Base-by-base conservation (phyloP, 2,888 invertebrate species). In the Plutella xylostella region DNA sequence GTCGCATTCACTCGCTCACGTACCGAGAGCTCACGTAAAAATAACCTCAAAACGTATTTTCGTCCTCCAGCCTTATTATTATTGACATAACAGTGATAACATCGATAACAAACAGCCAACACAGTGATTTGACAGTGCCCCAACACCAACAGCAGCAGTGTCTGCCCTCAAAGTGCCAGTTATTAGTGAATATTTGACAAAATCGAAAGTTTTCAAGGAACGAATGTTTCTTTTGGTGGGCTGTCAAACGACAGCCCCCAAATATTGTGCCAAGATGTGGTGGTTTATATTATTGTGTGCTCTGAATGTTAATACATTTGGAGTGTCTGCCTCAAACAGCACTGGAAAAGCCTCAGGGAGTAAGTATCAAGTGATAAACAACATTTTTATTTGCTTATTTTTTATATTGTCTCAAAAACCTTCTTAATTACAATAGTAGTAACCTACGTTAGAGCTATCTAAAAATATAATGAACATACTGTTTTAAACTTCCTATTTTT, bases 231-330 rank as follows among this genome's bases (percentile, higher is more conserved):
- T 72, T 75, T 80, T 74, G 74, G 78, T 72, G 83, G 83, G 83
- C 82, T 83, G 83, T 83, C 80, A 65, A 60, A 63, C 68, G 82
- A 72, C 83, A 82, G 82, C 82, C 83, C 80, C 75, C 71, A 76
- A 79, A 75, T 75, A 67, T 61, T 65, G 77, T 79, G 72, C 66
- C 72, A 82, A 63, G 64, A 85, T 85, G 84, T 85, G 82, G 83
- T 83, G 77, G 77, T 79, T 77, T 68, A 59, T 80, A 63, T 66
- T 82, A 62, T 61, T 84, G 54, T 79, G 82, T 82, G 77, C 75
- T 60, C 55, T 79, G 51, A 77, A 72, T 59, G 58, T 69, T 55
- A 72, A 77, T 64, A 68, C 73, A 55, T 70, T 74, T 58, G 75
- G 68, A 66, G 78, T 73, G 47, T 57, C 68, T 45, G 76, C 78